Conservation (phyloP, 2,113 vertebrate genomes). For the Salminus brasiliensis region DNA sequence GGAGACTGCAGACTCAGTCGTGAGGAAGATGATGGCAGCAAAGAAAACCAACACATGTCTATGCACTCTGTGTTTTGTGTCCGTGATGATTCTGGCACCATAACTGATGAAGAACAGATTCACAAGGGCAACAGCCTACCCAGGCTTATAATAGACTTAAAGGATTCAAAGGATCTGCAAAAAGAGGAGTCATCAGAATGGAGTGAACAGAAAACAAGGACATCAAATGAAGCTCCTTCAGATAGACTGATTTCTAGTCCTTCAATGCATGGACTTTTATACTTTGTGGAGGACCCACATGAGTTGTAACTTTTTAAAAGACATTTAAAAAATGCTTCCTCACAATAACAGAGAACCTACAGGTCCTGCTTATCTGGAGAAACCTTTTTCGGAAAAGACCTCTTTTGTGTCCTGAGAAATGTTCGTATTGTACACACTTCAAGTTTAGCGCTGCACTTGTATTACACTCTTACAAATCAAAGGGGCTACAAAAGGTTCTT, state of each 20-base stretch:
- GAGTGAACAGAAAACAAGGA: neutral
- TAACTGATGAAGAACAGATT: neutral
- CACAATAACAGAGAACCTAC: neutral
- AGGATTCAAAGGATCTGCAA: neutral
- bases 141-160: too few species aligned
- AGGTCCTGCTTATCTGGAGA: neutral
- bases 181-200: neutral
- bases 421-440: too few species aligned
- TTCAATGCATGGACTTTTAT: neutral
- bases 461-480: too few species aligned
- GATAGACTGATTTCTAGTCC: conserved; percentile 2
- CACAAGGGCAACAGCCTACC: neutral
- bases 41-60: conserved; percentile 30
- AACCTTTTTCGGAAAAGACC: too few species aligned
- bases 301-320: neutral
- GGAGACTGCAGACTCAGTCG: neutral
- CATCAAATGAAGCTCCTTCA: neutral
- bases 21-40: neutral
- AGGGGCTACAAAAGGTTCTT: too few species aligned
- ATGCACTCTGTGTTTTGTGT: conserved; percentile 7
- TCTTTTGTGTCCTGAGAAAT: too few species aligned
- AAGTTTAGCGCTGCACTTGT: too few species aligned
- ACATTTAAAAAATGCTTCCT: neutral
- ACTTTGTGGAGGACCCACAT: conserved; percentile 9
- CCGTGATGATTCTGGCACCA: conserved; percentile 21